Conservation (phyloP, 1,140 invertebrate species). For the Forficula auricularia region DNA sequence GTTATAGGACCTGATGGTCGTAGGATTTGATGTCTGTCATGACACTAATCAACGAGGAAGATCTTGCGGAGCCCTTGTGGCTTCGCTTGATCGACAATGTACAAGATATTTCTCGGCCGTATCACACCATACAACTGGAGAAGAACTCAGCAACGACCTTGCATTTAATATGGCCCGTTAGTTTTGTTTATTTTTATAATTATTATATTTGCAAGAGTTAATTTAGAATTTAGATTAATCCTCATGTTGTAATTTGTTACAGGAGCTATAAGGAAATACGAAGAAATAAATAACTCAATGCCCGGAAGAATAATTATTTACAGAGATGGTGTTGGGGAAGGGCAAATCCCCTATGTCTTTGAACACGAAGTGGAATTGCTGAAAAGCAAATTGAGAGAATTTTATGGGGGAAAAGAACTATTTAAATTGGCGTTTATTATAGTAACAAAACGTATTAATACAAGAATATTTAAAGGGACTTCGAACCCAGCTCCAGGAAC, state of each 20-base stretch:
- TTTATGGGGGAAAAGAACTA: conserved; percentile 18
- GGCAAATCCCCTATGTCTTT: conserved; percentile 50
- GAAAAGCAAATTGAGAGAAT: conserved; percentile 20
- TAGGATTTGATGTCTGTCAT: conserved; percentile 79
- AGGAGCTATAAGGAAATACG: conserved; percentile 35
- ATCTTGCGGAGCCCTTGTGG: conserved; percentile 58
- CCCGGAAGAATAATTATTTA: conserved; percentile 47
- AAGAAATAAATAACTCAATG: conserved; percentile 26
- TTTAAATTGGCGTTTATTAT: conserved; percentile 51
- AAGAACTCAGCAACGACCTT: conserved; percentile 52
- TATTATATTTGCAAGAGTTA: neutral
- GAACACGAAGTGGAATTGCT: conserved; percentile 40
- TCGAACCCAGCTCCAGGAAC: conserved; percentile 70
- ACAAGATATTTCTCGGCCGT: conserved; percentile 50
- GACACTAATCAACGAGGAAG: conserved; percentile 41
- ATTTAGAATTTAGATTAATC: too few relatives aligned
- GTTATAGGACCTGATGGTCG: conserved; percentile 45
- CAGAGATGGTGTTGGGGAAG: conserved; percentile 69
- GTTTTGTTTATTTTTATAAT: conserved; percentile 8
- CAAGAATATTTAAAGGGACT: conserved; percentile 38
- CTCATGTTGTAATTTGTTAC: conserved; percentile 3
- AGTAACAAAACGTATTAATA: conserved; percentile 53
- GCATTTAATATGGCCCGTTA: conserved; percentile 33
- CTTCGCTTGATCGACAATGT: conserved; percentile 43
- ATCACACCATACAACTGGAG: conserved; percentile 46